Evolutionary conservation across 2,888 invertebrate species (phyloP).

Genomic region (Lagria hirta): DNA sequence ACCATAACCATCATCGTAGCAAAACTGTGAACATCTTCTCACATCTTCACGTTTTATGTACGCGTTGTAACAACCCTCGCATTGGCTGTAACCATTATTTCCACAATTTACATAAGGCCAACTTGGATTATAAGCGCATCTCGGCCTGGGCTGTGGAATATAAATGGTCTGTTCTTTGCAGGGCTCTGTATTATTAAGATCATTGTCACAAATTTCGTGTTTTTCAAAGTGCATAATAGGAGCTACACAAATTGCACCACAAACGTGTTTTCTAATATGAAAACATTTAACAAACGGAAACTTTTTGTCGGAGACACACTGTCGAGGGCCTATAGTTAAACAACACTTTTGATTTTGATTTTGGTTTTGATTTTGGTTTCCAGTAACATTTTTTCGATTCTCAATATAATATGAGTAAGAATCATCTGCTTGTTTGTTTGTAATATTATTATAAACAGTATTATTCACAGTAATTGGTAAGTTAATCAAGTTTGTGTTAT

Average conservation of each 20-base stretch:
- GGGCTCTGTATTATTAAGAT: constrained; percentile 27
- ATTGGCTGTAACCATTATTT: constrained; percentile 28
- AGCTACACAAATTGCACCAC: constrained; percentile 47
- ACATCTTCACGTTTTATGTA: constrained; percentile 31
- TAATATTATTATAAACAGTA: constrained; percentile 51
- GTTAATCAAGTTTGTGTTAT: constrained; percentile 52
- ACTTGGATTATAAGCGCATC: constrained; percentile 44
- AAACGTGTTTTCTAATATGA: constrained; percentile 46
- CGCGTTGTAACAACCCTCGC: constrained; percentile 50
- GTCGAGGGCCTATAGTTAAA: constrained; percentile 48
- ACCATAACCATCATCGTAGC: constrained; percentile 47
- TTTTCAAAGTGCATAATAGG: constrained; percentile 49
- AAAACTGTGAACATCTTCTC: constrained; percentile 37
- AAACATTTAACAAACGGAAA: constrained; percentile 47
- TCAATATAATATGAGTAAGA: too few species aligned
- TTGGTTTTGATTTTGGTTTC: too few species aligned
- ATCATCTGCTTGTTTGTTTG: constrained; percentile 32
- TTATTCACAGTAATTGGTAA: constrained; percentile 51
- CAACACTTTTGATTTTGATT: too few species aligned
- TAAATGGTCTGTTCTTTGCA: constrained; percentile 47
- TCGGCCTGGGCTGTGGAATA: constrained; percentile 50
- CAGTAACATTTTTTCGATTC: neutral
- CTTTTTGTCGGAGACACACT: constrained; percentile 42
- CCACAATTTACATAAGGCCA: constrained; percentile 47
- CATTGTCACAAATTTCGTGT: constrained; percentile 29